Base-by-base conservation (phyloP, 2,797 vertebrate genomes). In the Podarcis siculus region DNA sequence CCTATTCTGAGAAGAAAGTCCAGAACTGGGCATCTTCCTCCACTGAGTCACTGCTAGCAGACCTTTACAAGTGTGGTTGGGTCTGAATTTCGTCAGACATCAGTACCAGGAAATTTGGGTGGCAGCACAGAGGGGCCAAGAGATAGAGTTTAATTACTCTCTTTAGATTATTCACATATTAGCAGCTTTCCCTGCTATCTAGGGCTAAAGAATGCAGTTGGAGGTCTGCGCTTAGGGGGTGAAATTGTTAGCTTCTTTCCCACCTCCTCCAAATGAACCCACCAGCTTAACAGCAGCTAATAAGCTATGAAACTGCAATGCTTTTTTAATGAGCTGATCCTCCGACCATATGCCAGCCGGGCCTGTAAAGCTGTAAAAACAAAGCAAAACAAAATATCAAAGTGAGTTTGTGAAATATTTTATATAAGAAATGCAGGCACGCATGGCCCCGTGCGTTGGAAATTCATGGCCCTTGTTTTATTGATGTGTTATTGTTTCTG, bases 291-390 rank as follows among this genome's bases (percentile, higher is more conserved):
- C 86, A 89, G 89, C 91, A 94, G 61, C 92, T 93, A 95, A 95
- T 93, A 92, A 92, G 93, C 93, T 92, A 92, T 89, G 12, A 93
- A 93, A 89, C 90, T 83, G 77, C 91, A 0, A 90, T 77, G 91
- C 95, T 27, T 93, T 82, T 89, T 58, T 91, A 87, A 92, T 64
- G 91, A 95, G 90, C 91, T 95, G 94, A 94, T 95, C 93, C 92
- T 73, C 81, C 72, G 49, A 87, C 95, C 94, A 95, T 95, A 95
- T 95, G 95, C 85, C 76, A 1, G 86, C 91, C 8, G 0, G 27
- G 1, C 3, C 12, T 4, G 4, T 4, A 86, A n/a, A 39, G 80
- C 37, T 45, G 3, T 66, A 37, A 37, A 73, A 49, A 72, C 71
- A 84, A 32, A 55, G 49, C 49, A 55, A 55, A 55, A 15, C 49